Evolutionary conservation across 2,797 vertebrate species (phyloP).

Genomic region (Etheostoma perlongum): DNA sequence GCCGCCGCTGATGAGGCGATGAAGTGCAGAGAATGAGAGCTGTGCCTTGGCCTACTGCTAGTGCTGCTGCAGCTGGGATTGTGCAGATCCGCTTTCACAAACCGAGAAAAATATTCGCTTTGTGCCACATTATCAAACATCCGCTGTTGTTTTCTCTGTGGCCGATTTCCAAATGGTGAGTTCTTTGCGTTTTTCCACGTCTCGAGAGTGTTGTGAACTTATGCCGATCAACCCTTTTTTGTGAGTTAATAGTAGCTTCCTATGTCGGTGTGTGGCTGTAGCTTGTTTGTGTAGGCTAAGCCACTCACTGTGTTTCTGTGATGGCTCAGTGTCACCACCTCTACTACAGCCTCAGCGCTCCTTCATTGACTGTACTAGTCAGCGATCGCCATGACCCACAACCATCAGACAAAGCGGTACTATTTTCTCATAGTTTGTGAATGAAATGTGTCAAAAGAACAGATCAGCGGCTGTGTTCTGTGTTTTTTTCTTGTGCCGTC

Average conservation of each 20-base stretch:
- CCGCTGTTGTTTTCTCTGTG: conserved; percentile 80
- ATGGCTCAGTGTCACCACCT: conserved; percentile 80
- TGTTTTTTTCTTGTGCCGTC: conserved; percentile 67
- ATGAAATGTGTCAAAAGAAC: conserved; percentile 44
- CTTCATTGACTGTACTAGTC: conserved; percentile 55
- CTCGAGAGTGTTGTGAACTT: conserved; percentile 68
- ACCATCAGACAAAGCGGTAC: conserved; percentile 50
- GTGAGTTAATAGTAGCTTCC: conserved; percentile 74
- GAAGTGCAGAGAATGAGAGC: conserved; percentile 87
- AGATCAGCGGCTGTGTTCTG: conserved; percentile 33
- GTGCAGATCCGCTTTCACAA: conserved; percentile 85
- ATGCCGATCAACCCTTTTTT: conserved; percentile 54
- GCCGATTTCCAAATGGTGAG: conserved; percentile 87
- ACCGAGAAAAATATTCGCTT: conserved; percentile 81
- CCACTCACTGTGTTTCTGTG: conserved; percentile 63
- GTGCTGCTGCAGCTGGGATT: conserved; percentile 84
- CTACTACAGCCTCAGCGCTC: conserved; percentile 55
- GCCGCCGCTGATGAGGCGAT: conserved; percentile 82
- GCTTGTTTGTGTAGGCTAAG: conserved; percentile 76
- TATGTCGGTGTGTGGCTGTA: conserved; percentile 74
- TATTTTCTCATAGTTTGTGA: conserved; percentile 56
- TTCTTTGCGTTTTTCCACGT: conserved; percentile 72
- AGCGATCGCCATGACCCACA: conserved; percentile 65
- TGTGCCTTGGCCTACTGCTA: conserved; percentile 84
- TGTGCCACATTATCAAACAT: conserved; percentile 70